Conservation (phyloP, 1,140 invertebrate genomes). For the Olivierus martensii region DNA sequence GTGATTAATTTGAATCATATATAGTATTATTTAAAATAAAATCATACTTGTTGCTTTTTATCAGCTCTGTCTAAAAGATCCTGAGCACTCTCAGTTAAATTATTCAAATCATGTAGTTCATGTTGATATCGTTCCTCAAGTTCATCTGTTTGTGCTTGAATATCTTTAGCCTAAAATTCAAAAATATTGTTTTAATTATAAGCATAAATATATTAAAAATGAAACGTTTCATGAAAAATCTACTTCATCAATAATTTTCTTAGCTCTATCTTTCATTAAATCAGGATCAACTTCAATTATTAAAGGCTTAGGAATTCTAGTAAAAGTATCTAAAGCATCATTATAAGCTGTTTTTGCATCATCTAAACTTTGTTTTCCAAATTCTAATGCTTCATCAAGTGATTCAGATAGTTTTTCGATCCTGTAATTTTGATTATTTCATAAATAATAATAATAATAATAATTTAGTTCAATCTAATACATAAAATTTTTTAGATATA, state of each 20-base stretch:
- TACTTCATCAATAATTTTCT: constrained; percentile 27
- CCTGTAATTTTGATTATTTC: too few species aligned
- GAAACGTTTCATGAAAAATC: not conserved
- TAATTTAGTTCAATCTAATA: not conserved
- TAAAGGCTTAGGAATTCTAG: constrained; percentile 47
- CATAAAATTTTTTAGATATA: not conserved
- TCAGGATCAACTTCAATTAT: constrained; percentile 57
- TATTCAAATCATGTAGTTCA: constrained; percentile 28
- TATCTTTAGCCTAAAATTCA: constrained; percentile 34
- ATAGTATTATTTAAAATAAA: too few species aligned
- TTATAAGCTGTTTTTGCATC: constrained; percentile 58
- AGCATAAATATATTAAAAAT: too few species aligned
- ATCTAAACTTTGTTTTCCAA: constrained; percentile 52
- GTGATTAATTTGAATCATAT: too few species aligned
- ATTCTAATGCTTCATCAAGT: constrained; percentile 22
- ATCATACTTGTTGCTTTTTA: constrained; percentile 36
- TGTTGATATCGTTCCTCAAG: constrained; percentile 42
- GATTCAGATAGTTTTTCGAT: not conserved
- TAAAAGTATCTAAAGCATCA: constrained; percentile 59
- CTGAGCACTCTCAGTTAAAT: constrained; percentile 26
- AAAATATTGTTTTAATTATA: too few species aligned
- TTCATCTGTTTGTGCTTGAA: constrained; percentile 49
- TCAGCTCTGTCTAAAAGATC: constrained; percentile 36
- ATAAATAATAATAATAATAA: too few species aligned
- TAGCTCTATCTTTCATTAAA: constrained; percentile 48